A percentile compares a stretch with the other conserved stretches of the same genome.
Conservation (phyloP, 1,140 invertebrate genomes). For the Drosophila sp. region DNA sequence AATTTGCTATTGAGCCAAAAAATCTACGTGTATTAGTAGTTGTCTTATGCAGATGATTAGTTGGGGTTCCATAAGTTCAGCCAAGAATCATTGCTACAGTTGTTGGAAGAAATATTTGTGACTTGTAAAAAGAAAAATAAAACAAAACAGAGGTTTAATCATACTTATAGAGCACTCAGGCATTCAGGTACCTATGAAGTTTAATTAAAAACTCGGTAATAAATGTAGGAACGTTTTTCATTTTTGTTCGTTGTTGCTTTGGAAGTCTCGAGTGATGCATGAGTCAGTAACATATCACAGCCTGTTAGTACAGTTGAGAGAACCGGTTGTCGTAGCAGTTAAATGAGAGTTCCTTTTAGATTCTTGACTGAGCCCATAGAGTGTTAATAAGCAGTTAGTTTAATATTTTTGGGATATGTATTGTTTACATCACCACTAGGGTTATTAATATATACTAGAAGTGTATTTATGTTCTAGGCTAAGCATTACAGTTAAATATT, state of each 20-base stretch:
- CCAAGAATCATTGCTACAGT: slow-evolving; percentile 27
- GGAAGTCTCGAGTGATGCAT: slow-evolving; percentile 53
- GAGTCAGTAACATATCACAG: slow-evolving; percentile 66
- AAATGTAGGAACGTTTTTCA: slow-evolving; percentile 41
- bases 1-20: slow-evolving; percentile 43
- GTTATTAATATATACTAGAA: slow-evolving; percentile 6
- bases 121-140: no score
- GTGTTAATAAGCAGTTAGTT: slow-evolving; percentile 32
- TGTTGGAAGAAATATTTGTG: not conserved
- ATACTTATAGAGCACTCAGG: slow-evolving; percentile 20
- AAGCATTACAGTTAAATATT: slow-evolving; percentile 21
- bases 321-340: slow-evolving; percentile 19
- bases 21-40: slow-evolving; percentile 51
- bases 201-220: slow-evolving; percentile 13
- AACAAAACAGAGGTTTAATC: not conserved
- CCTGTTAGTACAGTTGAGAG: slow-evolving; percentile 44
- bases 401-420: slow-evolving; percentile 36
- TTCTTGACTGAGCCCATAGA: slow-evolving; percentile 28
- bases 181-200: slow-evolving; percentile 35
- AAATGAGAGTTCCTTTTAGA: not conserved
- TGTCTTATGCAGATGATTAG: slow-evolving; percentile 18
- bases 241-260: slow-evolving; percentile 15
- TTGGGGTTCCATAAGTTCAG: slow-evolving; percentile 26
- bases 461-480: slow-evolving; percentile 6
- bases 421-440: slow-evolving; percentile 25